Evolutionary conservation across 2,888 invertebrate species (phyloP).

Genomic region (Drosophila putrida): DNA sequence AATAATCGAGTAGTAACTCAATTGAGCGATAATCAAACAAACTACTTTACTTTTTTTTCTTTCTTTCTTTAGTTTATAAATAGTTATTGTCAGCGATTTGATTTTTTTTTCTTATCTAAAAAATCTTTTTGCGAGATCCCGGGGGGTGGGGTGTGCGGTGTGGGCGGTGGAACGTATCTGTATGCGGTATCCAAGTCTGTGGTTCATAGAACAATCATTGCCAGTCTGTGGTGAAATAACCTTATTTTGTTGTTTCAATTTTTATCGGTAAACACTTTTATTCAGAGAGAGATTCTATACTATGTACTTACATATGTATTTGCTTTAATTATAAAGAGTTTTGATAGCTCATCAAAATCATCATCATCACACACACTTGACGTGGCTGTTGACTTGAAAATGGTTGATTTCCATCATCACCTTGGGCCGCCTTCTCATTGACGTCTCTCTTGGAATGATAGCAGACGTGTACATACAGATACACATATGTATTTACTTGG

Average conservation of each 20-base stretch:
- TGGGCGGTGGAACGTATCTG: constrained; percentile 11
- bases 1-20: constrained; percentile 35
- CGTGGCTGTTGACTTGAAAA: constrained; percentile 31
- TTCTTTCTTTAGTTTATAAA: constrained; percentile 29
- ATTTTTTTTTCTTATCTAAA: constrained; percentile 2
- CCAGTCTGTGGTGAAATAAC: constrained; percentile 40
- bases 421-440: constrained; percentile 46
- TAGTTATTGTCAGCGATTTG: constrained; percentile 35
- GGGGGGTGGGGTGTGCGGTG: not conserved
- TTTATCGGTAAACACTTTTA: constrained; percentile 13
- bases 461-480: constrained; percentile 16
- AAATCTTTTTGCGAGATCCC: constrained; percentile 18
- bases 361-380: constrained; percentile 19
- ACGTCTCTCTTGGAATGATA: constrained; percentile 41
- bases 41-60: constrained; percentile 14
- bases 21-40: constrained; percentile 64
- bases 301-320: not conserved
- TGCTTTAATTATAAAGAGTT: constrained; percentile 34
- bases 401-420: constrained; percentile 45
- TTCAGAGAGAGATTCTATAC: constrained; percentile 7
- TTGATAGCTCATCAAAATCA: constrained; percentile 32
- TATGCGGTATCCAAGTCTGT: constrained; percentile 2
- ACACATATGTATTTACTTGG: constrained; percentile 7
- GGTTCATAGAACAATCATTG: constrained; percentile 23
- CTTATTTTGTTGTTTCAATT: constrained; percentile 11